These are phyloP conservation scores for Liodrosophila aerea DNA, from an alignment of 2,888 invertebrate genomes.

Conservation along the genomic window DNA sequence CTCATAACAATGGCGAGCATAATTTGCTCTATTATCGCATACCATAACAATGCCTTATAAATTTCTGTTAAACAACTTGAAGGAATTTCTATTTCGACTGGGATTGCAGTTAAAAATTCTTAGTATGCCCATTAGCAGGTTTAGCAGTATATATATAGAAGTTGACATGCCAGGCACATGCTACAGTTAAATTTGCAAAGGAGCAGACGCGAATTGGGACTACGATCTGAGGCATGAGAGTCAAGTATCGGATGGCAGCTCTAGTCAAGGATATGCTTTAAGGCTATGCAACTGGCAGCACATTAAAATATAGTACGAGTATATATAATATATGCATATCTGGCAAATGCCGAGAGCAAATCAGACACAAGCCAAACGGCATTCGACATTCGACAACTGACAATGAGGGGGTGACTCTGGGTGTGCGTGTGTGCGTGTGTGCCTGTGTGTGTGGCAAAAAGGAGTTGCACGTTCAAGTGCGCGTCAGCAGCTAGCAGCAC, in stretches of 20 bases:
- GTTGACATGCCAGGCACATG: conserved; percentile 48
- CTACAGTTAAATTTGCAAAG: conserved; percentile 55
- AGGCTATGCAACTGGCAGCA: conserved; percentile 53
- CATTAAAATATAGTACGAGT: conserved; percentile 68
- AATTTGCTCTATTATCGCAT: conserved; percentile 17
- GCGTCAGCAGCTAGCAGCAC: conserved; percentile 67
- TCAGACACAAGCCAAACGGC: conserved; percentile 42
- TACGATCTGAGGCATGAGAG: neutral
- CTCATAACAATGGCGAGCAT: conserved; percentile 17
- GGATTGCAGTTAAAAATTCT: neutral
- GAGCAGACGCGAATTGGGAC: conserved; percentile 9
- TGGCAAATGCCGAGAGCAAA: conserved; percentile 34
- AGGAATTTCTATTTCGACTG: conserved; percentile 1
- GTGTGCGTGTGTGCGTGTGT: conserved; percentile 3
- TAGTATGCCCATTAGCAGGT: conserved; percentile 30
- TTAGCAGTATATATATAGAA: neutral
- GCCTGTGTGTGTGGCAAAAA: conserved; percentile 11
- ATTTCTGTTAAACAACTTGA: conserved; percentile 1
- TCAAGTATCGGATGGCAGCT: conserved; percentile 26
- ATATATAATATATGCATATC: conserved; percentile 1
- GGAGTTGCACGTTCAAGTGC: conserved; percentile 61
- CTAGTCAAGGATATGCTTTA: conserved; percentile 31
- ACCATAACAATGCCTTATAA: conserved; percentile 15
- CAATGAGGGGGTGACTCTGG: conserved; percentile 39
- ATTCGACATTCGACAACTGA: conserved; percentile 72